These are phyloP conservation scores for Drosophila rhopaloa DNA, from an alignment of 1,140 invertebrate species.

Conservation along the genomic window DNA sequence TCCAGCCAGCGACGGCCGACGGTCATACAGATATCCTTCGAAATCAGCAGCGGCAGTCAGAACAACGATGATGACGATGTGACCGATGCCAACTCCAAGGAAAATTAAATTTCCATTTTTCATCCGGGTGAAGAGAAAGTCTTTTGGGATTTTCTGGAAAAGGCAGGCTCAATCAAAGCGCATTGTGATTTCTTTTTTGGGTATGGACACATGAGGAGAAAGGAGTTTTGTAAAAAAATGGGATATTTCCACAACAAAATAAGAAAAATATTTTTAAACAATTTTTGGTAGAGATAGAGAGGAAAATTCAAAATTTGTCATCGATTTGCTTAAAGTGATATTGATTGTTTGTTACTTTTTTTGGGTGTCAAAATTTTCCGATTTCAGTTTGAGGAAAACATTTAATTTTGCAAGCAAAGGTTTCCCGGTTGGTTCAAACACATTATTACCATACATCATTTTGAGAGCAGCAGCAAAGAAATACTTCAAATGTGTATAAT, in stretches of 20 bases:
- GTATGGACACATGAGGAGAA: conserved; percentile 20
- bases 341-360: conserved; percentile 74
- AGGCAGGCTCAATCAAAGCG: conserved; percentile 84
- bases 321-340: conserved; percentile 79
- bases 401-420: conserved; percentile 38
- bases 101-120: conserved; percentile 50
- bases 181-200: conserved; percentile 79
- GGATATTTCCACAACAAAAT: conserved; percentile 41
- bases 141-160: conserved; percentile 35
- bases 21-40: conserved; percentile 78
- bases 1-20: conserved; percentile 64
- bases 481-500: conserved; percentile 12
- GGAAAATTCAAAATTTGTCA: conserved; percentile 75
- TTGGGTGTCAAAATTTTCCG: conserved; percentile 57
- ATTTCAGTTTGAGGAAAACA: conserved; percentile 36
- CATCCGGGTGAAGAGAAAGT: conserved; percentile 26
- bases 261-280: conserved; percentile 60
- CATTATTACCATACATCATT: conserved; percentile 4
- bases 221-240: conserved; percentile 39
- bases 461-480: conserved; percentile 4
- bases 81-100: conserved; percentile 54
- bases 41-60: conserved; percentile 60
- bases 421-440: conserved; percentile 44
- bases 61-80: conserved; percentile 23
- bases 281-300: conserved; percentile 51